Evolutionary conservation across 2,888 invertebrate species (phyloP), one percentile per base, ranked within the genome.

Genomic region (Euphydryas editha): DNA sequence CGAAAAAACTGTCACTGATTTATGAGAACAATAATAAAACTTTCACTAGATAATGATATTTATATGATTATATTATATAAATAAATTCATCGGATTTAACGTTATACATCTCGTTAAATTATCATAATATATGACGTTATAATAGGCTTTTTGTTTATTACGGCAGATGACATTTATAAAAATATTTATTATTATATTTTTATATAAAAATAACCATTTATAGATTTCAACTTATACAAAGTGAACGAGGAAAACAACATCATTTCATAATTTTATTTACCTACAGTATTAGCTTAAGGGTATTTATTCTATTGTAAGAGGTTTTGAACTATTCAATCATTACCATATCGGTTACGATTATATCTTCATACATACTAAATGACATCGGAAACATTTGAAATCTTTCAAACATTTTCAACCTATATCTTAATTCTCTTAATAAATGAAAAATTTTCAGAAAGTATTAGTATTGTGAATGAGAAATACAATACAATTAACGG

Each of bases 11-110:
- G 49, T 57, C 39, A 39, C 49, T 49, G 58, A 39, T 63, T 63
- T 63, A 39, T 39, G 49, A 49, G 63, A 63, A 63, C 57, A 58
- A 63, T 63, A 63, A 58, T 47, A 59, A 78, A 76, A 87, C 89
- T 90, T 90, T 90, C 90, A 86, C 89, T 37, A 17, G 15, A 8
- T 51, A 30, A 30, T n/a, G 15, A 13, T 30, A 51, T 24, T 24
- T 51, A 51, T 51, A 51, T n/a, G 51, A 24, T 24, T n/a, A n/a
- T 7, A 24, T 8, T 13, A 13, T 46, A 6, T 51, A n/a, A 21
- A 21, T 7, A 51, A 24, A 6, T 24, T 15, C 24, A 8, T n/a
- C 24, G 24, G 51, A 51, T 51, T 51, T 30, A 51, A 7, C n/a
- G 51, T 24, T 51, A 30, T 24, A 17, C n/a, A 24, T 24, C 8